A percentile compares a stretch with the other conserved stretches of the same genome.
Evolutionary conservation across 1,140 invertebrate species (phyloP).

Genomic region (Drosophila fuyamai): DNA sequence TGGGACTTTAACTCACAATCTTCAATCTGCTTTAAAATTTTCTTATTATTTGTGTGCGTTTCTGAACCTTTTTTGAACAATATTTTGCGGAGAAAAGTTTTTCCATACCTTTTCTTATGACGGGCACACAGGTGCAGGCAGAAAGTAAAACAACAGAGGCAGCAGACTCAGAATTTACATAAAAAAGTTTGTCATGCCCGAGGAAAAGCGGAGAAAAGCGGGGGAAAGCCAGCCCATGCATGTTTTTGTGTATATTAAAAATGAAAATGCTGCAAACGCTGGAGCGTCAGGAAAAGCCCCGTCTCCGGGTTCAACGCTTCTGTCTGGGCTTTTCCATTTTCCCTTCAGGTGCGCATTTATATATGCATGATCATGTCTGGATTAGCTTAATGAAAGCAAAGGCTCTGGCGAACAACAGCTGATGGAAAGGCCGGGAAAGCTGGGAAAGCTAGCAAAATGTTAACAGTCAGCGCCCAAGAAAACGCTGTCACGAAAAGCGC

Average conservation of each 20-base stretch:
- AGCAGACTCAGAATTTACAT: conserved; percentile 68
- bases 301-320: conserved; percentile 26
- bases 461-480: conserved; percentile 40
- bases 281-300: conserved; percentile 7
- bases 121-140: conserved; percentile 59
- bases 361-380: conserved; percentile 84
- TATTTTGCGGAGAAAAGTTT: conserved; percentile 38
- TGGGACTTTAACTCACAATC: conserved; percentile 16
- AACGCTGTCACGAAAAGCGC: conserved; percentile 50
- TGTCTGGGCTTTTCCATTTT: conserved; percentile 9
- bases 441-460: conserved; percentile 29
- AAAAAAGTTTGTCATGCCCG: conserved; percentile 72
- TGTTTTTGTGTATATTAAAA: conserved; percentile 46
- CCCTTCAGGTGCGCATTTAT: conserved; percentile 17
- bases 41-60: background rate
- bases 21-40: conserved; percentile 1
- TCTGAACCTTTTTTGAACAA: conserved; percentile 14
- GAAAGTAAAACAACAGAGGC: conserved; percentile 52
- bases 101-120: conserved; percentile 9
- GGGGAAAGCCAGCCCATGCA: conserved; percentile 19
- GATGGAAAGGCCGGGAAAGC: conserved; percentile 30
- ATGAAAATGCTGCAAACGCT: conserved; percentile 16
- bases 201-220: background rate
- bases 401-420: conserved; percentile 50
- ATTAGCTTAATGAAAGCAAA: conserved; percentile 80